Base-by-base conservation (phyloP, 2,888 invertebrate genomes). In the Liodrosophila aerea region DNA sequence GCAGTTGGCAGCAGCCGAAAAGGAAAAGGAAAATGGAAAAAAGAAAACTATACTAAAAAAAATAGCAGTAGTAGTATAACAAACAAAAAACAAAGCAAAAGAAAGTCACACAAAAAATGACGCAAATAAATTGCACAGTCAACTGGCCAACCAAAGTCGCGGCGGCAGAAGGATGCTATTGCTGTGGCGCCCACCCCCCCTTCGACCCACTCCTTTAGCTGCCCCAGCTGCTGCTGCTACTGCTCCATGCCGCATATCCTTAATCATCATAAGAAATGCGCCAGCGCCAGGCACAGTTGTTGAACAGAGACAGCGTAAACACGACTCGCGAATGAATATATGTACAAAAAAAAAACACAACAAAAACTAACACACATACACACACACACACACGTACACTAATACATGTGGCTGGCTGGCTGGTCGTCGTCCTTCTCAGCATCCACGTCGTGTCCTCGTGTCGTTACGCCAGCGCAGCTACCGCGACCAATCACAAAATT, bases 191-290 rank as follows among this genome's bases (percentile, higher is more conserved):
- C 15, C 13, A 13, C 13, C n/a, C n/a, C n/a, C n/a, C n/a, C n/a
- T n/a, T n/a, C n/a, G n/a, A n/a, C n/a, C n/a, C n/a, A n/a, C n/a
- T n/a, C 15, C 34, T 36, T 12, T 36, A 13, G 46, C 16, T 49
- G 43, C 36, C n/a, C n/a, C n/a, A 39, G 52, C 46, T 15, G 40
- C 59, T 46, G 49, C 56, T 41, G 62, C 50, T 44, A 43, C 59
- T 57, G 64, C 70, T 53, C 40, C 41, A 66, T 54, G 53, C 65
- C 59, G 68, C 66, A 71, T 73, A 75, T 82, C 76, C 83, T 86
- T 84, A 82, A 87, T 84, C 85, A 85, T 86, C 85, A 86, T 85
- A 85, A 87, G 83, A 84, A 85, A 85, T 74, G 67, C 76, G 86
- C 87, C 76, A 87, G 81, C 78, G 80, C 72, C 72, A 53, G 66